Conservation (phyloP, 2,113 vertebrate species). For the Notothenia coriiceps region DNA sequence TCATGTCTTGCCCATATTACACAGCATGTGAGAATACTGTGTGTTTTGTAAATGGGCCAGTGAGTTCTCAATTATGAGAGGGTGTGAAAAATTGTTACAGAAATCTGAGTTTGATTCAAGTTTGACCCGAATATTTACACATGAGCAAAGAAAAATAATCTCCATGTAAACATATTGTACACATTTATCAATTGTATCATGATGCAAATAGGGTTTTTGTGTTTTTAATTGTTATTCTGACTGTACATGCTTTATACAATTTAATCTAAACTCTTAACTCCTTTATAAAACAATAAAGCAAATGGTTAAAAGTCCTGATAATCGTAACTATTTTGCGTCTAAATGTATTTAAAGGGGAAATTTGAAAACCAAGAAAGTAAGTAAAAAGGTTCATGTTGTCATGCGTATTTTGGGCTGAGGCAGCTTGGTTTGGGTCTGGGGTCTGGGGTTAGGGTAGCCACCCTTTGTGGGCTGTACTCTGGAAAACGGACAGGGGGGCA, state of each 20-base stretch:
- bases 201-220: not conserved
- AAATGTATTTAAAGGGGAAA: not conserved
- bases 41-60: constrained; percentile 7
- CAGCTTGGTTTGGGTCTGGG: constrained; percentile 12
- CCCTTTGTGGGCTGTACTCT: constrained; percentile 50
- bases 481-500: constrained; percentile 37
- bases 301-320: not conserved
- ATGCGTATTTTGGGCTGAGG: constrained; percentile 32
- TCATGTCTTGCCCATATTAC: constrained; percentile 11
- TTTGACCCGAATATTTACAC: not conserved
- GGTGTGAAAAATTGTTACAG: constrained; percentile 2
- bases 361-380: not conserved
- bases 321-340: not conserved
- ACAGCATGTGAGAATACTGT: constrained; percentile 29
- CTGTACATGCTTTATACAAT: not conserved
- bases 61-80: constrained; percentile 6
- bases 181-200: not conserved
- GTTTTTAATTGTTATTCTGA: not conserved
- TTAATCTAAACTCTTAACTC: not conserved
- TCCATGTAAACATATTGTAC: not conserved
- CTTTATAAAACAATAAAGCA: not conserved
- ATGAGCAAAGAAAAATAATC: not conserved
- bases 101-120: not conserved
- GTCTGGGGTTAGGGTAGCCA: constrained; percentile 33
- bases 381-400: constrained; percentile 74